These are phyloP conservation scores for Muricea muricata DNA, from an alignment of 92 coral and sea anemone species.

Conservation along the genomic window DNA sequence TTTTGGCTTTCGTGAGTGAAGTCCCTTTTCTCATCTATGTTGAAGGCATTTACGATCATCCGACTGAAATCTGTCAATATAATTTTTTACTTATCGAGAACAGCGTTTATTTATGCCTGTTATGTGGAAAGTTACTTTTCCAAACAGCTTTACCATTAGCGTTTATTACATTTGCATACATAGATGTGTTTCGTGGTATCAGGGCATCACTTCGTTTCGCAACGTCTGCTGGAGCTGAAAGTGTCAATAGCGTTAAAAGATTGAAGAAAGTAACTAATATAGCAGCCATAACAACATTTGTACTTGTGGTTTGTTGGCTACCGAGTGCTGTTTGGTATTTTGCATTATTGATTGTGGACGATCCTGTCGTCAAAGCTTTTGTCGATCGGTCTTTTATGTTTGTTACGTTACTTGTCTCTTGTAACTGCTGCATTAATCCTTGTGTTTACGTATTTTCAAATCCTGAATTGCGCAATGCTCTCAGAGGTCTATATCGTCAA, in stretches of 20 bases:
- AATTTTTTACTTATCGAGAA: not conserved
- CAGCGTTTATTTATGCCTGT: not conserved
- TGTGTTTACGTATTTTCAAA: not conserved
- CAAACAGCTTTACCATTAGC: constrained; percentile 57
- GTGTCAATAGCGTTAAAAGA: not conserved
- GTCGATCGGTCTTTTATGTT: not conserved
- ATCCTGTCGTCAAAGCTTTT: too few species aligned
- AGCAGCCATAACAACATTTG: too few species aligned
- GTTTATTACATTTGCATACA: not conserved
- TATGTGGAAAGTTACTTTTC: not conserved
- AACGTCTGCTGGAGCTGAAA: not conserved
- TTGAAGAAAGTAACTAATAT: too few species aligned
- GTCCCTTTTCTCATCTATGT: not conserved
- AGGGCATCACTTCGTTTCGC: not conserved
- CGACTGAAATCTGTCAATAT: not conserved
- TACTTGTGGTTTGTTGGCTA: too few species aligned
- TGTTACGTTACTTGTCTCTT: not conserved
- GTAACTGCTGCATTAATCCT: not conserved
- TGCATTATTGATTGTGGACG: not conserved
- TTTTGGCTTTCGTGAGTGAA: not conserved
- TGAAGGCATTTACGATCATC: not conserved
- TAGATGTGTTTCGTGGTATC: not conserved
- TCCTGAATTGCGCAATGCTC: not conserved
- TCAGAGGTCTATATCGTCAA: not conserved
- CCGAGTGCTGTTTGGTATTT: not conserved